Evolutionary conservation across 2,113 vertebrate genomes (phyloP), one percentile per base, ranked within the genome.

Genomic region (mouse (Mus musculus)): DNA sequence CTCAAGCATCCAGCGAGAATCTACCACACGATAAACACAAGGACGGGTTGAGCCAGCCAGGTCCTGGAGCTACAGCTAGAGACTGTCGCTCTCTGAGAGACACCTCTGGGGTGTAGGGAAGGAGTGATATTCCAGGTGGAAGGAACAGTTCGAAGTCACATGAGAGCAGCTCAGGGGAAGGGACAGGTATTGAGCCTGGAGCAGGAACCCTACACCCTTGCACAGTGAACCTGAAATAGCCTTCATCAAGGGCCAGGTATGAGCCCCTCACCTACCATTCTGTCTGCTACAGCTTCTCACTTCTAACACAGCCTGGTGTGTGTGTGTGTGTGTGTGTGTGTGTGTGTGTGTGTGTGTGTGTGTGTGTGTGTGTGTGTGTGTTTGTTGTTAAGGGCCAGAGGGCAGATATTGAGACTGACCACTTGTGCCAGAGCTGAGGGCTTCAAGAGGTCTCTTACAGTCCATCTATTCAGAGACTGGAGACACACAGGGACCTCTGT

Each of bases 71-170:
- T 61, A 39, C n/a, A 75, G 71, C 69, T 72, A 46, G 56, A 42
- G 13, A 76, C 0, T 39, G 54, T 49, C 46, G 54, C 33, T 75
- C 52, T 65, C 17, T 33, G 78, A 87, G 73, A 75, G 19, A 71
- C 0, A 17, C 61, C 56, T 1, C 0, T 28, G 28, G 69, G 71
- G 26, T 12, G 3, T 0, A 4, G 56, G 69, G 8, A 36, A 24
- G 22, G 12, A 94, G 46, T 11, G 67, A 86, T 26, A 49, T 2
- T 80, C 63, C 19, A 30, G 42, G 22, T 26, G 67, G 39, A 72
- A 52, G 2, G 10, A 77, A 52, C 13, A 56, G 56, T 39, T 54
- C 22, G 52, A 87, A 3, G 61, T 63, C 24, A 20, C 0, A 10
- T 28, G n/a, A 69, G 80, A 59, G 76, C 22, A 36, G 67, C 61